phyloP scores from a whole-genome alignment of 2,888 invertebrate genomes.

The Euplagia quadripunctaria region DNA sequence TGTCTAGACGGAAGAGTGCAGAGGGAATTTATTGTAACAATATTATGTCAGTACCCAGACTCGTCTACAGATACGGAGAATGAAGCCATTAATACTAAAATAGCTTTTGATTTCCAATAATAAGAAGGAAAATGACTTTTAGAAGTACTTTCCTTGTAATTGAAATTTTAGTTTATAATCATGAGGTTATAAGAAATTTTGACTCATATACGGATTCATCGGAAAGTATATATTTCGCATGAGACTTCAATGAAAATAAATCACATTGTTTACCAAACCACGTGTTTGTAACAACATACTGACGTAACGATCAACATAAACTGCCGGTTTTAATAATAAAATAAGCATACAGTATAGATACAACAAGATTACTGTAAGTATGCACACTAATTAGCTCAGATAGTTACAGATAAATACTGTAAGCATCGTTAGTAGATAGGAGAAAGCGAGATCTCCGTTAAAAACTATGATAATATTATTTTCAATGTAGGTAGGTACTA shows the following conservation, averaged over 20 bases:
- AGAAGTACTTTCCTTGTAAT: constrained; percentile 5
- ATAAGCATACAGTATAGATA: constrained; percentile 21
- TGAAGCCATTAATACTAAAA: not conserved
- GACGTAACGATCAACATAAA: constrained; percentile 26
- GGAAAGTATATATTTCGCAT: constrained; percentile 26
- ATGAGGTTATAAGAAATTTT: constrained; percentile 32
- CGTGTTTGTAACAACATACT: constrained; percentile 30
- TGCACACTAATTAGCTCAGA: not conserved
- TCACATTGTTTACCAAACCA: constrained; percentile 28
- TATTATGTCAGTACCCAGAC: constrained; percentile 36
- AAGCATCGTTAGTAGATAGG: not conserved
- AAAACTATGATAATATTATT: not conserved
- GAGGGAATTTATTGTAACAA: constrained; percentile 46
- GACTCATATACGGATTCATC: constrained; percentile 38
- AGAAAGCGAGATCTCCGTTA: not conserved
- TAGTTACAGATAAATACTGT: constrained; percentile 4
- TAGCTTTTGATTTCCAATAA: not conserved
- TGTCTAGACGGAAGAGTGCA: constrained; percentile 65
- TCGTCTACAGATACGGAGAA: constrained; percentile 25
- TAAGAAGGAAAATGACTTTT: not conserved
- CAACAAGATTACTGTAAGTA: not conserved
- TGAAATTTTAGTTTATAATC: constrained; percentile 20
- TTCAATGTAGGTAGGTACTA: no score
- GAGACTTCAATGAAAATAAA: constrained; percentile 48
- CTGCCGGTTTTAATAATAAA: constrained; percentile 27